A percentile compares a stretch with the other conserved stretches of the same genome.
Evolutionary conservation across 2,797 vertebrate species (phyloP).

Genomic region (Protosalanx chinensis): DNA sequence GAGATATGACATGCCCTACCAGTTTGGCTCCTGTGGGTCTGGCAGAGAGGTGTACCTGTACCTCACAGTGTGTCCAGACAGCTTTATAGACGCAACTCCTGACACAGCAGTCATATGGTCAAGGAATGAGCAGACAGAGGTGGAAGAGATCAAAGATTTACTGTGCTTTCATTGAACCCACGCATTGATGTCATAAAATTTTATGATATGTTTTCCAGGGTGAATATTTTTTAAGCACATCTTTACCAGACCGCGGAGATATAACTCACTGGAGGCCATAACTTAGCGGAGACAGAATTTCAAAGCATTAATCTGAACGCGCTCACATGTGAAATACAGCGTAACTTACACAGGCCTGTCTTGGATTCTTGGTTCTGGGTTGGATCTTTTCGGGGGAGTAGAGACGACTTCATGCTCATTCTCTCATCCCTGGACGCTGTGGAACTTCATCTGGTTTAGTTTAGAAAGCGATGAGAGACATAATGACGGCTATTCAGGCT

Average conservation of each 20-base stretch:
- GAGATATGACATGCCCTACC: not conserved
- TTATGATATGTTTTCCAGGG: slow-evolving; percentile 63
- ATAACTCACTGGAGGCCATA: slow-evolving; percentile 58
- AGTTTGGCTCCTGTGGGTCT: not conserved
- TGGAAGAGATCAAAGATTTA: slow-evolving; percentile 54
- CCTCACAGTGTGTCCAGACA: slow-evolving; percentile 34
- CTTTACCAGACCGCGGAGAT: slow-evolving; percentile 56
- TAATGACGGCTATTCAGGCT: not conserved
- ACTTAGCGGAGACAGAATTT: slow-evolving; percentile 49
- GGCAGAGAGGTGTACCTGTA: not conserved
- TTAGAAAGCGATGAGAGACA: not conserved
- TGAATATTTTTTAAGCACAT: slow-evolving; percentile 64
- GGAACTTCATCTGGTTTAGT: not conserved
- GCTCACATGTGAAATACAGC: slow-evolving; percentile 35
- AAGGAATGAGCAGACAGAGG: slow-evolving; percentile 37
- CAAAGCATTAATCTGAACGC: slow-evolving; percentile 42
- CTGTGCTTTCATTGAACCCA: slow-evolving; percentile 37
- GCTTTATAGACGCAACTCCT: slow-evolving; percentile 27
- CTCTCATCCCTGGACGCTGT: not conserved
- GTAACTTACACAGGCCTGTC: slow-evolving; percentile 20
- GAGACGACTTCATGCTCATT: not conserved
- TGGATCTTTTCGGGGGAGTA: slow-evolving; percentile 5
- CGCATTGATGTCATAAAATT: slow-evolving; percentile 55
- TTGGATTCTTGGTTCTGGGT: slow-evolving; percentile 13
- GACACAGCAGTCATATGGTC: slow-evolving; percentile 37